Conservation (phyloP, 2,888 invertebrate genomes). For the Drosophila suboccidentalis region DNA sequence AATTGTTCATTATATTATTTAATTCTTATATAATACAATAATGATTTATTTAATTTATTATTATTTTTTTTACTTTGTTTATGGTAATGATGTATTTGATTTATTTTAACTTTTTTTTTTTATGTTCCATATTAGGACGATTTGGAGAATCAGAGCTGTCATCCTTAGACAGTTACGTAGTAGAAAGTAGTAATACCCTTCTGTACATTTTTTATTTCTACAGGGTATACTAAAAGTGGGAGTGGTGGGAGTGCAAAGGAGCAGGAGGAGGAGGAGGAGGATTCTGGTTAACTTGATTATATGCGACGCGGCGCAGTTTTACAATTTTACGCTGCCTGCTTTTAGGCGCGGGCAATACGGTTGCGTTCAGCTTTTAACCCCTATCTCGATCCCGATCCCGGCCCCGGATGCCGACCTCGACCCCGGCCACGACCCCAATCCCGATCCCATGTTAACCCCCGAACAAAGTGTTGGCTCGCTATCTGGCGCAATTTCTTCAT, state of each 20-base stretch:
- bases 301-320: slow-evolving; percentile 62
- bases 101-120: too few species aligned
- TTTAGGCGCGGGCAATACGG: slow-evolving; percentile 75
- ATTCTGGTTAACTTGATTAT: slow-evolving; percentile 71
- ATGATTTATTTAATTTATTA: too few species aligned
- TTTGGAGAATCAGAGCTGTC: too few species aligned
- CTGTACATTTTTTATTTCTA: background rate
- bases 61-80: too few species aligned
- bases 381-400: background rate
- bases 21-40: too few species aligned
- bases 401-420: background rate
- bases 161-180: background rate
- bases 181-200: background rate
- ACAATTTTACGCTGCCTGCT: slow-evolving; percentile 74
- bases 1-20: too few species aligned
- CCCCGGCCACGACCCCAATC: background rate
- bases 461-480: slow-evolving; percentile 9
- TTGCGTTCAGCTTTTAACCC: slow-evolving; percentile 17
- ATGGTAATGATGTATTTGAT: too few species aligned
- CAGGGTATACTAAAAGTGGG: background rate
- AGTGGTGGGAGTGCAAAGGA: background rate
- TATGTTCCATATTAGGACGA: too few species aligned
- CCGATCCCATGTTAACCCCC: background rate
- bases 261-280: background rate
- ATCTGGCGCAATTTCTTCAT: slow-evolving; percentile 28